phyloP scores from a whole-genome alignment of 1,140 invertebrate genomes.

The Papilio polyxenes region DNA sequence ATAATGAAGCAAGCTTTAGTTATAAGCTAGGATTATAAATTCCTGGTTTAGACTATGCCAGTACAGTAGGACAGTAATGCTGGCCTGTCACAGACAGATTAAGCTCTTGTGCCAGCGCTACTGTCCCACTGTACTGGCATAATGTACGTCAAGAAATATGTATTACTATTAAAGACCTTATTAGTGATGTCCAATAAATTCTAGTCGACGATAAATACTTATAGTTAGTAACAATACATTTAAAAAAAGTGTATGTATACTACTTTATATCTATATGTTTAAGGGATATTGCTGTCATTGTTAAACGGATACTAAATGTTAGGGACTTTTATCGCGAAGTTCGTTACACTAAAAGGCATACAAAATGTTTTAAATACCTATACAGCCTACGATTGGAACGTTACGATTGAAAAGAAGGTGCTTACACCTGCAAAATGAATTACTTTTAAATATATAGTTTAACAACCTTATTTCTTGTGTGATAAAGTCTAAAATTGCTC shows the following conservation, averaged over 20 bases:
- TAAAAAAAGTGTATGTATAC: not conserved
- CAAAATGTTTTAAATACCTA: not conserved
- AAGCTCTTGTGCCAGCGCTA: too few relatives aligned
- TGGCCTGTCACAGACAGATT: too few relatives aligned
- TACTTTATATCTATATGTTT: not conserved
- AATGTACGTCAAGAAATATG: too few relatives aligned
- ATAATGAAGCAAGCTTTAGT: too few relatives aligned
- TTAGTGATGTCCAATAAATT: too few relatives aligned
- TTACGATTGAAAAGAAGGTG: constrained; percentile 27
- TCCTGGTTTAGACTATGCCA: too few relatives aligned
- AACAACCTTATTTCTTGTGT: not conserved
- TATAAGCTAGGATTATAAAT: too few relatives aligned
- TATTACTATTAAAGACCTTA: too few relatives aligned
- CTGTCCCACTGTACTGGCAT: too few relatives aligned
- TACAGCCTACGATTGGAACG: not conserved
- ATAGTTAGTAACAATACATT: not conserved
- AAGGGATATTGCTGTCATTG: constrained; percentile 5
- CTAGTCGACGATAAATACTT: too few relatives aligned
- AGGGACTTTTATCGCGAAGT: constrained; percentile 14
- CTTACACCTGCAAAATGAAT: constrained; percentile 14
- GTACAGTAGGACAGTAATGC: too few relatives aligned
- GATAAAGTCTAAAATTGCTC: constrained; percentile 38
- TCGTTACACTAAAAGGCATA: constrained; percentile 7
- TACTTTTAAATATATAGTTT: not conserved
- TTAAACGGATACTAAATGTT: constrained; percentile 11